Evolutionary conservation across 2,113 vertebrate genomes (phyloP).

Genomic region (Psettodes erumei): DNA sequence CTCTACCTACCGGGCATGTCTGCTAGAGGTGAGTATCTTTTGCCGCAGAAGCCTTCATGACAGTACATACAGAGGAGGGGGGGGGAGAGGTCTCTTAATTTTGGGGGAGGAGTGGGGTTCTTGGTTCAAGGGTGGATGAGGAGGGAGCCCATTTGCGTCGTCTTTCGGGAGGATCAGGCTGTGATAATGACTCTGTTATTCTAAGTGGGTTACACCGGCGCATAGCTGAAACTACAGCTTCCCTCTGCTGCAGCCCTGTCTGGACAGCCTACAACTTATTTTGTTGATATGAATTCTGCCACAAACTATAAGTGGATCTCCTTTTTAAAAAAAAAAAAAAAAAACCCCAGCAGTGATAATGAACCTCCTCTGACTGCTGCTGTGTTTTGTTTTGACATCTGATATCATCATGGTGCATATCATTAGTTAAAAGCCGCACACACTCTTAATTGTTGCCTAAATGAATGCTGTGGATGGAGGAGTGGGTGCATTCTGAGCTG

Average conservation of each 20-base stretch:
- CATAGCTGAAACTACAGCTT: conserved; percentile 55
- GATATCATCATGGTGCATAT: conserved; percentile 15
- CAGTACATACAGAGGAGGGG: conserved; percentile 15
- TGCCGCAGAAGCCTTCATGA: conserved; percentile 76
- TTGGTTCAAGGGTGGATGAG: conserved; percentile 30
- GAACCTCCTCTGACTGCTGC: conserved; percentile 2
- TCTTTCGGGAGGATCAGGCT: conserved; percentile 51
- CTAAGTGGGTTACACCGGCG: conserved; percentile 69
- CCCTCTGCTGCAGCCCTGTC: conserved; percentile 59
- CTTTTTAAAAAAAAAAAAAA: conserved; percentile 4
- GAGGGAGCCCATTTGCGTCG: conserved; percentile 50
- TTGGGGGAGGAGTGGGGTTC: conserved; percentile 2
- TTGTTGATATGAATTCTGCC: conserved; percentile 5
- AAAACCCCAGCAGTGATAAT: conserved; percentile 1
- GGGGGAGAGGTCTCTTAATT: conserved; percentile 27
- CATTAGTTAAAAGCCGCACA: conserved; percentile 24
- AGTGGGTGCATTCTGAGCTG: not conserved
- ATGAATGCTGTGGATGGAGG: not conserved
- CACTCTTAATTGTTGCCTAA: conserved; percentile 3
- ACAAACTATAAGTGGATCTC: conserved; percentile 32
- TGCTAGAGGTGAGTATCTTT: conserved; percentile 80
- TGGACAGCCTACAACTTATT: conserved; percentile 53
- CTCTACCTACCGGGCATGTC: conserved; percentile 82
- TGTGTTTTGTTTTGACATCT: not conserved
- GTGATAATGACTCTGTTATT: conserved; percentile 50